These are phyloP conservation scores for Zaprionus tsacasi DNA, from an alignment of 1,140 invertebrate genomes.

Conservation along the genomic window DNA sequence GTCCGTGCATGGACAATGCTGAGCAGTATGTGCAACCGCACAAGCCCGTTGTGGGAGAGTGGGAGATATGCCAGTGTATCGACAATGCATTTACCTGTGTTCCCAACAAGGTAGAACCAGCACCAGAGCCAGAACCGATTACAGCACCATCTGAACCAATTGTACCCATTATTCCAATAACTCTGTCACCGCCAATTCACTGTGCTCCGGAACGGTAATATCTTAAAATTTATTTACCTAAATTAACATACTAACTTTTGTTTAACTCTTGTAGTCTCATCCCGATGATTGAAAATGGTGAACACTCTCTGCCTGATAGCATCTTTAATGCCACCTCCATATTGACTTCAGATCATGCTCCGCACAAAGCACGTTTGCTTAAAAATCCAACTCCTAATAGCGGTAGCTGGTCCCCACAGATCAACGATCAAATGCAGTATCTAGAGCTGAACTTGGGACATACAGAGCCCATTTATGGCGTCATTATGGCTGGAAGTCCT, in stretches of 20 bases:
- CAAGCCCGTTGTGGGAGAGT: conserved; percentile 64
- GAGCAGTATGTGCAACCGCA: conserved; percentile 86
- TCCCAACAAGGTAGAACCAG: conserved; percentile 83
- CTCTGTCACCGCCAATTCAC: conserved; percentile 85
- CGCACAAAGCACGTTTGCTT: conserved; percentile 85
- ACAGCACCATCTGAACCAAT: conserved; percentile 17
- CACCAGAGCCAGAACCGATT: conserved; percentile 17
- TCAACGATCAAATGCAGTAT: conserved; percentile 87
- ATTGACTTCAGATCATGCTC: conserved; percentile 84
- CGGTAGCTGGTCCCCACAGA: conserved; percentile 88
- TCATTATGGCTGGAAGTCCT: conserved; percentile 88
- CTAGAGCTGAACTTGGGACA: conserved; percentile 89
- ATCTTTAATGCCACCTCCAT: conserved; percentile 87
- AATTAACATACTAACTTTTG: neutral
- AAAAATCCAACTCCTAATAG: conserved; percentile 59
- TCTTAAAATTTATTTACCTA: neutral
- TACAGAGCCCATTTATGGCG: conserved; percentile 89
- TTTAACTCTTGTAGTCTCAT: conserved; percentile 77
- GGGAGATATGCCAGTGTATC: conserved; percentile 89
- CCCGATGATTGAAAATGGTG: conserved; percentile 85
- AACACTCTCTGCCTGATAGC: conserved; percentile 85
- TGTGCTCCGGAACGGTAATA: conserved; percentile 85
- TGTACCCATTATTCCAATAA: conserved; percentile 82
- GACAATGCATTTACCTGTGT: conserved; percentile 89
- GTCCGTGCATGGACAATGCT: conserved; percentile 88